Evolutionary conservation across 2,797 vertebrate species (phyloP).

Genomic region (Nannoperca obscura): DNA sequence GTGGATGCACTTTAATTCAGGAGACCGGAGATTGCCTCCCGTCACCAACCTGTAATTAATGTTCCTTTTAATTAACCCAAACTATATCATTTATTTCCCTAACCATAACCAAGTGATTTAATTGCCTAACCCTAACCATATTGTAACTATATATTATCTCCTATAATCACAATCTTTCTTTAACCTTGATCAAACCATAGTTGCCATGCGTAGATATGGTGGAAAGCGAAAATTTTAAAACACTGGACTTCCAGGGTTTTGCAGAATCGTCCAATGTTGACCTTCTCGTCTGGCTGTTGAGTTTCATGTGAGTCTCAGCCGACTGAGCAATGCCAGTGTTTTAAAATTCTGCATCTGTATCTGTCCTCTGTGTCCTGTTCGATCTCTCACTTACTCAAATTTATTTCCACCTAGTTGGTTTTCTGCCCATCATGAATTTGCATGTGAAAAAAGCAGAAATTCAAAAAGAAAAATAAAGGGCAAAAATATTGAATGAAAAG

Average conservation of each 20-base stretch:
- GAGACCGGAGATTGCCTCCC: too few relatives aligned
- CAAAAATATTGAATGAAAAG: neutral
- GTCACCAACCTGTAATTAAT: neutral
- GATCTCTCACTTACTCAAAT: neutral
- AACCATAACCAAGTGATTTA: neutral
- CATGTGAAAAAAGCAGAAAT: neutral
- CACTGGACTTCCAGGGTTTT: conserved; percentile 2
- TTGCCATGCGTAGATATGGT: neutral
- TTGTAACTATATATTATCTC: neutral
- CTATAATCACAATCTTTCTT: neutral
- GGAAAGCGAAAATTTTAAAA: neutral
- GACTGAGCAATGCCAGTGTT: neutral
- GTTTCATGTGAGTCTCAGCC: neutral
- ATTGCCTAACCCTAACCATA: neutral
- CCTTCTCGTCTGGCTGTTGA: neutral
- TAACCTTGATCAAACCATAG: neutral
- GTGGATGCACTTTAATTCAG: neutral
- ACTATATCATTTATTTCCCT: too few relatives aligned
- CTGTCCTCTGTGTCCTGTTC: neutral
- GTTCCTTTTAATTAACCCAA: neutral
- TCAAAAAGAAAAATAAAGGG: neutral
- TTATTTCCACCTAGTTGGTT: neutral
- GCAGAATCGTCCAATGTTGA: neutral
- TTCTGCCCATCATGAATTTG: neutral
- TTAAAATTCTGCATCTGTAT: neutral